Evolutionary conservation across 2,888 invertebrate species (phyloP).

Genomic region (Brachylomia viminalis): DNA sequence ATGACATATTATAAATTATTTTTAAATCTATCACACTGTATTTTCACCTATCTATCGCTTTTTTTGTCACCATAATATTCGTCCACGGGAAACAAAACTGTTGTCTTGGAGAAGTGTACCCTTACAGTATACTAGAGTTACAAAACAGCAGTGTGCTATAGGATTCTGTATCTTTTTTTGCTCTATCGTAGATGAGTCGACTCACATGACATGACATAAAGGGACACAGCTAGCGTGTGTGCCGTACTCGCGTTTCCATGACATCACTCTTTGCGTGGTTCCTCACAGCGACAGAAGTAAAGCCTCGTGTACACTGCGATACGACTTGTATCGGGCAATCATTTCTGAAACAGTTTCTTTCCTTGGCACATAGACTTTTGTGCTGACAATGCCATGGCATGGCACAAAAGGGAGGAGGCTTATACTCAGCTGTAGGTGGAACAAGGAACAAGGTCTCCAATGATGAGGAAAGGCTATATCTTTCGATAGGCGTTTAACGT

Average conservation of each 20-base stretch:
- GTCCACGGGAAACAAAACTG: not conserved
- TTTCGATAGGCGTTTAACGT: not conserved
- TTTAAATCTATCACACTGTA: not conserved
- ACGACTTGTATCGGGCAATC: not conserved
- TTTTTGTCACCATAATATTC: not conserved
- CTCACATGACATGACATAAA: slow-evolving; percentile 1
- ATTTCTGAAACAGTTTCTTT: not conserved
- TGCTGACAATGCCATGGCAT: not conserved
- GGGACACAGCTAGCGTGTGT: slow-evolving; percentile 1
- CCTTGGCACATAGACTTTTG: not conserved
- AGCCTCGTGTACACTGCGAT: not conserved
- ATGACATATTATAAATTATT: not conserved
- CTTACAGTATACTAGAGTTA: not conserved
- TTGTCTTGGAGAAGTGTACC: not conserved
- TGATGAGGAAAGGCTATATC: not conserved
- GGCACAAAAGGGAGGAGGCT: not conserved
- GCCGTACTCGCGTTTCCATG: slow-evolving; percentile 33
- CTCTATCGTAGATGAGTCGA: not conserved
- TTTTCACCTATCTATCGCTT: not conserved
- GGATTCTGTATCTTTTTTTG: not conserved
- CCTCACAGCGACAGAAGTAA: slow-evolving; percentile 3
- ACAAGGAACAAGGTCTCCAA: not conserved
- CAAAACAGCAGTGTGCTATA: not conserved
- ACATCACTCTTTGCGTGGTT: slow-evolving; percentile 22
- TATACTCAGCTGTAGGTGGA: not conserved